Percentiles rank a stretch among this genome's conserved stretches.
Evolutionary conservation across 2,113 vertebrate genomes (phyloP).

Genomic region (Atlantisia rogersi): DNA sequence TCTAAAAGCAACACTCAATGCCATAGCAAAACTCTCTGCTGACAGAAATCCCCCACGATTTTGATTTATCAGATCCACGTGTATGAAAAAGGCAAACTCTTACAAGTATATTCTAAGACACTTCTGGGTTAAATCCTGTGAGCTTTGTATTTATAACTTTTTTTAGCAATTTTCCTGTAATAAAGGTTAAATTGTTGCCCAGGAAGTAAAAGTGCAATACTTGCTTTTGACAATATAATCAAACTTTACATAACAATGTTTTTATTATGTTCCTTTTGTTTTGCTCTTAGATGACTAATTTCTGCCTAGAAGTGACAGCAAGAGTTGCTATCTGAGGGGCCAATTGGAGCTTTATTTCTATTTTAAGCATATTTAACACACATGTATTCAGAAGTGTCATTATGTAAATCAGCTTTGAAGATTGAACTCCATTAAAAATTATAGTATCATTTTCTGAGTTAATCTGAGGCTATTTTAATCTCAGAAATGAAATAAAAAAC

Average conservation of each 20-base stretch:
- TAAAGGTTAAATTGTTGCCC: constrained; percentile 22
- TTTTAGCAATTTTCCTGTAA: constrained; percentile 12
- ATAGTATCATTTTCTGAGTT: constrained; percentile 37
- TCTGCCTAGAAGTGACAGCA: constrained; percentile 1
- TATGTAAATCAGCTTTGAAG: constrained; percentile 56
- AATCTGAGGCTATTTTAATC: constrained; percentile 48
- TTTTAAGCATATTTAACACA: constrained; percentile 50
- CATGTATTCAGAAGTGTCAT: constrained; percentile 29
- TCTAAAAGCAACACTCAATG: background rate
- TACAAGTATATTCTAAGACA: background rate
- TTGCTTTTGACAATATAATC: background rate
- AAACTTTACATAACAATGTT: constrained; percentile 48
- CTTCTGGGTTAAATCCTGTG: background rate
- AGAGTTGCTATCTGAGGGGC: constrained; percentile 9
- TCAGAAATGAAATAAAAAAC: constrained; percentile 9
- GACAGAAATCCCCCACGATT: background rate
- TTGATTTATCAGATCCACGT: background rate
- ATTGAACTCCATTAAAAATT: constrained; percentile 49
- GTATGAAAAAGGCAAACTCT: background rate
- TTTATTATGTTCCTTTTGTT: constrained; percentile 63
- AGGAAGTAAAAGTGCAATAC: constrained; percentile 28
- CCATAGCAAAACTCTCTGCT: background rate
- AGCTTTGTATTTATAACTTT: background rate
- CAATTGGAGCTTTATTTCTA: constrained; percentile 35
- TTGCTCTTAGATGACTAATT: constrained; percentile 36